Percentiles rank a stretch among this genome's conserved stretches.
phyloP scores from a whole-genome alignment of 2,888 invertebrate genomes.

The Drosophila anomalata region DNA sequence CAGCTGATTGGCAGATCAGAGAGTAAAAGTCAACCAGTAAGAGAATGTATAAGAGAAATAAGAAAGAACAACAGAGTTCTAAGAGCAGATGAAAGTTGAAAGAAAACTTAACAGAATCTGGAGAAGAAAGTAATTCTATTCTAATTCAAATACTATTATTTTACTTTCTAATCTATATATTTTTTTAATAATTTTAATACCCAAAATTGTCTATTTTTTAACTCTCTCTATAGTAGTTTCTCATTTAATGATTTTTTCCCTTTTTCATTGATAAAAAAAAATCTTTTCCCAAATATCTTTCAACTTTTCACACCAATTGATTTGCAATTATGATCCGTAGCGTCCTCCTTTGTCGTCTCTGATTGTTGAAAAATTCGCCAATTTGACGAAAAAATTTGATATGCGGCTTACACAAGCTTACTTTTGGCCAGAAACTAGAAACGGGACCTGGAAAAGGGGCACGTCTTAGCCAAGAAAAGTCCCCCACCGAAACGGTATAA shows the following conservation, averaged over 20 bases:
- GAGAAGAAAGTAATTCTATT: not conserved
- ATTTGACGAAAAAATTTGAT: constrained; percentile 63
- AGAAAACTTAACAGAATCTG: too few relatives aligned
- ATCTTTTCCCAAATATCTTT: constrained; percentile 9
- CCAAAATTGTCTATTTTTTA: too few relatives aligned
- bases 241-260: constrained; percentile 17
- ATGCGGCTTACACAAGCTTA: constrained; percentile 57
- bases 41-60: too few relatives aligned
- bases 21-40: too few relatives aligned
- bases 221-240: not conserved
- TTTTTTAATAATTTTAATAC: not conserved
- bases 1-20: too few relatives aligned
- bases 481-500: not conserved
- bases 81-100: too few relatives aligned
- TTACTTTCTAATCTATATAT: not conserved
- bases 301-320: constrained; percentile 18
- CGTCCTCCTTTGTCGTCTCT: constrained; percentile 24
- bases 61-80: too few relatives aligned
- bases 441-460: constrained; percentile 31
- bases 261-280: constrained; percentile 32
- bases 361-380: constrained; percentile 41
- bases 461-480: constrained; percentile 28
- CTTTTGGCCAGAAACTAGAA: constrained; percentile 26
- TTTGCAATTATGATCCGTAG: constrained; percentile 1
- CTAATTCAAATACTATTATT: not conserved